Conservation (phyloP, 2,888 invertebrate genomes). For the Harpagoxenus sublaevis region DNA sequence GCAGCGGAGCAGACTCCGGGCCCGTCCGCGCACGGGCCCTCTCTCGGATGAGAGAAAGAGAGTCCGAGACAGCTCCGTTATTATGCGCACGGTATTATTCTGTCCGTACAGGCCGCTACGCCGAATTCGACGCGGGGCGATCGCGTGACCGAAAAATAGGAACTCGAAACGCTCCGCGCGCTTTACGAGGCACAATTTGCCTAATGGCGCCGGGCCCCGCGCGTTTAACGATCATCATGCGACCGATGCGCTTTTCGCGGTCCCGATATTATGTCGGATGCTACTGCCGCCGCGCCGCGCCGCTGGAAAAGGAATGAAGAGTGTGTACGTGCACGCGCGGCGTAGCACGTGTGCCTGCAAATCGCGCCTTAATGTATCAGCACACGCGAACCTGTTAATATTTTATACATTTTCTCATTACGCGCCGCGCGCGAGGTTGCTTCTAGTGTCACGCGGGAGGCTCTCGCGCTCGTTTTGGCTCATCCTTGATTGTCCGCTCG, state of each 20-base stretch:
- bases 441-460: neutral
- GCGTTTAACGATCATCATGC: slow-evolving; percentile 30
- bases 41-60: slow-evolving; percentile 10
- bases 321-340: neutral
- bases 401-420: slow-evolving; percentile 14
- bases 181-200: slow-evolving; percentile 46
- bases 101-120: slow-evolving; percentile 14
- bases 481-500: neutral
- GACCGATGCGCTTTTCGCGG: slow-evolving; percentile 15
- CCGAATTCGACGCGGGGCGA: slow-evolving; percentile 49
- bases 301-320: neutral
- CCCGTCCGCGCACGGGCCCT: slow-evolving; percentile 36
- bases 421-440: neutral
- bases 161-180: slow-evolving; percentile 18
- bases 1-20: slow-evolving; percentile 29
- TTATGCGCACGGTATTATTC: slow-evolving; percentile 44
- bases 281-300: neutral
- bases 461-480: neutral
- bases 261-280: neutral
- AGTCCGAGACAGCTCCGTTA: slow-evolving; percentile 49
- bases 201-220: slow-evolving; percentile 19
- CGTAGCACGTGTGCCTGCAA: slow-evolving; percentile 4
- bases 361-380: slow-evolving; percentile 13
- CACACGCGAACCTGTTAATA: slow-evolving; percentile 16
- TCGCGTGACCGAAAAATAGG: slow-evolving; percentile 48